phyloP scores from a whole-genome alignment of 2,113 vertebrate genomes.

The Gnathonemus echidnorhynchus region DNA sequence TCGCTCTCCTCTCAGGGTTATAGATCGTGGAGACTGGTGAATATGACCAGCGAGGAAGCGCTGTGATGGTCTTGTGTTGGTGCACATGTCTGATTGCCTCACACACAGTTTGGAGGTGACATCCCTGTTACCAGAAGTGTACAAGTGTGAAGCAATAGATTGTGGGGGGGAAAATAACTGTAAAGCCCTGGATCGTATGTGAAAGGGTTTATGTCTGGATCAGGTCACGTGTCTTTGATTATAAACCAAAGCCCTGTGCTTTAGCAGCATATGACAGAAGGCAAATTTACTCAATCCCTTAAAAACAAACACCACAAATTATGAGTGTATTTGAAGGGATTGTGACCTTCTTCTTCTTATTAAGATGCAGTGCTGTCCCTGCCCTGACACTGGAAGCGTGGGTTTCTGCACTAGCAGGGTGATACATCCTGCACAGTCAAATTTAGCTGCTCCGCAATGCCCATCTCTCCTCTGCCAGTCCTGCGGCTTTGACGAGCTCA shows the following conservation, averaged over 20 bases:
- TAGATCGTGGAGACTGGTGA: not conserved
- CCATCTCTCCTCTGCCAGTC: not conserved
- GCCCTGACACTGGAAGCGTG: not conserved
- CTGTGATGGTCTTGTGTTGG: not conserved
- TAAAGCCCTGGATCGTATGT: not conserved
- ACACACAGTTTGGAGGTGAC: not conserved
- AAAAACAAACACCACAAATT: not conserved
- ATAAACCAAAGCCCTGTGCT: not conserved
- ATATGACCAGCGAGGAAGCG: not conserved
- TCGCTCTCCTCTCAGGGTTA: not conserved
- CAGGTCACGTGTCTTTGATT: not conserved
- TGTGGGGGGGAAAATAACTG: not conserved
- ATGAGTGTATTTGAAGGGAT: not conserved
- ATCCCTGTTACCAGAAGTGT: not conserved
- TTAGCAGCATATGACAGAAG: not conserved
- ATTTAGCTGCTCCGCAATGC: not conserved
- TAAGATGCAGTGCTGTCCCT: not conserved
- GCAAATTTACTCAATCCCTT: not conserved
- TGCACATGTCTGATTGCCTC: not conserved
- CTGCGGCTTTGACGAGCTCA: not conserved
- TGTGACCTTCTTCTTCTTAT: not conserved
- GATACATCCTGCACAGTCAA: not conserved
- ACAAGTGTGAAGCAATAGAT: not conserved
- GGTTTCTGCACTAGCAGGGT: not conserved
- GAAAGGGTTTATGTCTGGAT: not conserved